Conservation (phyloP, 2,888 invertebrate genomes). For the Drosophila vallismaia region DNA sequence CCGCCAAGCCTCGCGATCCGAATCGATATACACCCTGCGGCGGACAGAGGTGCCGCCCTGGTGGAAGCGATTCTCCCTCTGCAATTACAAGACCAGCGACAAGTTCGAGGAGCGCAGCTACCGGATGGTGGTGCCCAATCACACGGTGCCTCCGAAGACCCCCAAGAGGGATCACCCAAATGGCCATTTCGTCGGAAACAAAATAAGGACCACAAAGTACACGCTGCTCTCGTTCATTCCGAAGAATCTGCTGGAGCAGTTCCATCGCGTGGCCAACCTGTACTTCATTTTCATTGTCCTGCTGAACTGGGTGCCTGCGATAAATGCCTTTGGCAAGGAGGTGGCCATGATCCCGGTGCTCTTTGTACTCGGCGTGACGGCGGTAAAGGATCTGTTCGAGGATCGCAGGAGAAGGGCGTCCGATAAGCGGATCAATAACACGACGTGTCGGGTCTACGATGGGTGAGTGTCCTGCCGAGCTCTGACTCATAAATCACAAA, state of each 20-base stretch:
- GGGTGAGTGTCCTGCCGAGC: slow-evolving; percentile 87
- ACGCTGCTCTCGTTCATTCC: slow-evolving; percentile 96
- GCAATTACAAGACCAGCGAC: slow-evolving; percentile 87
- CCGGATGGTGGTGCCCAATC: slow-evolving; percentile 92
- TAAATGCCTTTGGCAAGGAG: slow-evolving; percentile 98
- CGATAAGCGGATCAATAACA: slow-evolving; percentile 97
- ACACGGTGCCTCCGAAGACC: slow-evolving; percentile 92
- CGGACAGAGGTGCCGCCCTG: slow-evolving; percentile 89
- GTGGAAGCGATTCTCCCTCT: slow-evolving; percentile 88
- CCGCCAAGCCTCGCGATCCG: slow-evolving; percentile 94
- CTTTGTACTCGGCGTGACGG: slow-evolving; percentile 97
- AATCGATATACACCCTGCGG: slow-evolving; percentile 94
- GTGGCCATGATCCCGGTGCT: slow-evolving; percentile 97
- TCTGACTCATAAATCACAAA: too few relatives aligned
- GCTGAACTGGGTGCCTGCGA: slow-evolving; percentile 97
- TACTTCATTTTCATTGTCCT: slow-evolving; percentile 98
- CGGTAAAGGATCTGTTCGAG: slow-evolving; percentile 97
- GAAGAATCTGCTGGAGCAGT: slow-evolving; percentile 98
- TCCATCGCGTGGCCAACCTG: slow-evolving; percentile 98
- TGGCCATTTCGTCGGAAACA: slow-evolving; percentile 91
- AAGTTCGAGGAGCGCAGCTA: slow-evolving; percentile 88
- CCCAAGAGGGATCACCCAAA: slow-evolving; percentile 93
- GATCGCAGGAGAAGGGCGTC: slow-evolving; percentile 94
- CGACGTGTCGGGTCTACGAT: slow-evolving; percentile 95
- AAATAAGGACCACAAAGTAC: slow-evolving; percentile 97